Evolutionary conservation across 2,797 vertebrate genomes (phyloP), one percentile per base, ranked within the genome.

Genomic region (Acipenser ruthenus): DNA sequence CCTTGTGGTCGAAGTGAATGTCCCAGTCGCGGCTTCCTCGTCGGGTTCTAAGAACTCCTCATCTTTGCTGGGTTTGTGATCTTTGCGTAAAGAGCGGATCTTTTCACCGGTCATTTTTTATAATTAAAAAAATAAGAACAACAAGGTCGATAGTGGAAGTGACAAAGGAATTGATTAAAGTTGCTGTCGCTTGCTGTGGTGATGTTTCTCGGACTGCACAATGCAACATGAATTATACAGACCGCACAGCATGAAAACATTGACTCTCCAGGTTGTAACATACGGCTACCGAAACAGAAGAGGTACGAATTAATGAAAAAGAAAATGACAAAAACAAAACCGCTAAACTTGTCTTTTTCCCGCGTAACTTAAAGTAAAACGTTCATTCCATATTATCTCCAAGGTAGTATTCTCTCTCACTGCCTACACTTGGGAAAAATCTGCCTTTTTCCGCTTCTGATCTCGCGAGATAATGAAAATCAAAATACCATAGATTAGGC

Each of bases 81-180:
- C 93, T 83, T 94, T 93, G 73, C 93, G 93, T 82, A 94, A 83
- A 69, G 94, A 94, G 86, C 94, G 95, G 82, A 96, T 88, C 92
- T 97, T 97, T 90, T 97, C 96, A 73, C 95, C 95, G 80, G 96
- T 97, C 95, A 96, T 97, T 81, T 81, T 75, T 49, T 76, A 78
- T 70, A 69, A 74, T 68, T 71, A 63, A 53, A 70, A 70, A 65
- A 68, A 73, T 47, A 63, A 49, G 68, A 78, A 72, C 73, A 68
- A 76, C 9, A 1, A 37, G 64, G 79, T 78, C 76, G 83, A 75
- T 79, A 76, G 73, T 76, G 79, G 79, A 81, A 79, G 80, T 73
- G 81, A 85, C 78, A 80, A 68, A 75, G 77, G 77, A 80, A 78
- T 73, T 67, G 76, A 81, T 71, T 80, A 74, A 67, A 78, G 72